Percentiles rank a stretch among this genome's conserved stretches.
These are phyloP conservation scores for Chromis chromis DNA, from an alignment of 2,797 vertebrate species.

Conservation along the genomic window DNA sequence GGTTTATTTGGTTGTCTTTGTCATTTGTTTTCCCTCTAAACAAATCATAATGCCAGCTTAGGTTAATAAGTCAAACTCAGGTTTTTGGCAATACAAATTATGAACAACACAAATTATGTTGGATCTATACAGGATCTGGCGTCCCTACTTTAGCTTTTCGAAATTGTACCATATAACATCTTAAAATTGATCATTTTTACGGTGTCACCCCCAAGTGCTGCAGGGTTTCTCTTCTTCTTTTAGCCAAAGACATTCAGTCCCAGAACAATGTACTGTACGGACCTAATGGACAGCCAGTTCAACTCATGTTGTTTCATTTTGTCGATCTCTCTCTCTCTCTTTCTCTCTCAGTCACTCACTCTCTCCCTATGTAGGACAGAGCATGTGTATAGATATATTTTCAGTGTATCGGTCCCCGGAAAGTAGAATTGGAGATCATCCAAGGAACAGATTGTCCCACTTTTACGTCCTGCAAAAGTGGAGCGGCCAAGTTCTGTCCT, in stretches of 20 bases:
- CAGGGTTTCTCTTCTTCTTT: slow-evolving; percentile 22
- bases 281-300: slow-evolving; percentile 28
- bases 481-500: slow-evolving; percentile 86
- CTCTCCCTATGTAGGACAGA: slow-evolving; percentile 86
- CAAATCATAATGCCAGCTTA: slow-evolving; percentile 31
- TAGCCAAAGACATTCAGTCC: slow-evolving; percentile 21
- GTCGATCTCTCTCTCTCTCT: slow-evolving; percentile 53
- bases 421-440: slow-evolving; percentile 88
- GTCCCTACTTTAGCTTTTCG: slow-evolving; percentile 19
- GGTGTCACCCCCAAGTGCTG: neutral
- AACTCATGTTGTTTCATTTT: slow-evolving; percentile 42
- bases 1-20: slow-evolving; percentile 27
- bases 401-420: slow-evolving; percentile 88
- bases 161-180: neutral
- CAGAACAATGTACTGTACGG: slow-evolving; percentile 25
- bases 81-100: slow-evolving; percentile 31
- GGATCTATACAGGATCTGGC: neutral
- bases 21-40: slow-evolving; percentile 23
- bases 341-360: slow-evolving; percentile 50
- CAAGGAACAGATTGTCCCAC: slow-evolving; percentile 91
- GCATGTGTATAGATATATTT: slow-evolving; percentile 88
- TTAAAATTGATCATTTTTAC: neutral
- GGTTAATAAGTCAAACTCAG: slow-evolving; percentile 6
- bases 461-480: slow-evolving; percentile 86
- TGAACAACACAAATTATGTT: slow-evolving; percentile 19